These are phyloP conservation scores for Scalopus aquaticus DNA, from an alignment of 2,113 vertebrate genomes.

Conservation along the genomic window DNA sequence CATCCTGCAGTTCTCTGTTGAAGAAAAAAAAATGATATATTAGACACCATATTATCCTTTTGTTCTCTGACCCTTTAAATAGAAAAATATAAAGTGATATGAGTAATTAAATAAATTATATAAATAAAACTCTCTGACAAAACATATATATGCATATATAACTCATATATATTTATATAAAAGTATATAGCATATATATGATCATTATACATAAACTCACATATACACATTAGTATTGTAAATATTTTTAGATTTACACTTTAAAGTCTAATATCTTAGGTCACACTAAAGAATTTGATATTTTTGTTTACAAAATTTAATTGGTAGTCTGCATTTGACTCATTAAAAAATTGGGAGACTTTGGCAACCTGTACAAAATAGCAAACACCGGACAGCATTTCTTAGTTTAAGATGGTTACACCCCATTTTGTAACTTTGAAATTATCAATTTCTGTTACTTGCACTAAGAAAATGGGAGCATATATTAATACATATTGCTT, in stretches of 20 bases:
- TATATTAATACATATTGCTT: slow-evolving; percentile 63
- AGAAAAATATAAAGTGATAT: background rate
- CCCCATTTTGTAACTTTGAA: background rate
- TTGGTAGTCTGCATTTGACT: background rate
- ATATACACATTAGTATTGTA: background rate
- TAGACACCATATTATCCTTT: slow-evolving; percentile 5
- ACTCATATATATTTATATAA: background rate
- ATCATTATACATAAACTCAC: too few species aligned
- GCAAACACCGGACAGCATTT: background rate
- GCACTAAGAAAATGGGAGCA: slow-evolving; percentile 43
- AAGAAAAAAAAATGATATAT: background rate
- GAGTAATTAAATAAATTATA: background rate
- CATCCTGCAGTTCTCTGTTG: slow-evolving; percentile 20
- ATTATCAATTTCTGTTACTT: slow-evolving; percentile 35
- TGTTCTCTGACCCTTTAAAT: slow-evolving; percentile 1
- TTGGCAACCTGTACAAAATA: background rate
- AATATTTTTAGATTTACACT: background rate
- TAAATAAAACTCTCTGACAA: background rate
- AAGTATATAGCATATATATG: background rate
- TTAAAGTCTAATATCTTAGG: slow-evolving; percentile 1
- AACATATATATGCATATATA: background rate
- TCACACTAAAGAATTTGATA: slow-evolving; percentile 17
- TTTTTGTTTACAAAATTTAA: slow-evolving; percentile 6
- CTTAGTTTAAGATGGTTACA: background rate
- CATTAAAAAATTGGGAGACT: background rate